Conservation (phyloP, 2,888 invertebrate species). For the Drosophila cracens region DNA sequence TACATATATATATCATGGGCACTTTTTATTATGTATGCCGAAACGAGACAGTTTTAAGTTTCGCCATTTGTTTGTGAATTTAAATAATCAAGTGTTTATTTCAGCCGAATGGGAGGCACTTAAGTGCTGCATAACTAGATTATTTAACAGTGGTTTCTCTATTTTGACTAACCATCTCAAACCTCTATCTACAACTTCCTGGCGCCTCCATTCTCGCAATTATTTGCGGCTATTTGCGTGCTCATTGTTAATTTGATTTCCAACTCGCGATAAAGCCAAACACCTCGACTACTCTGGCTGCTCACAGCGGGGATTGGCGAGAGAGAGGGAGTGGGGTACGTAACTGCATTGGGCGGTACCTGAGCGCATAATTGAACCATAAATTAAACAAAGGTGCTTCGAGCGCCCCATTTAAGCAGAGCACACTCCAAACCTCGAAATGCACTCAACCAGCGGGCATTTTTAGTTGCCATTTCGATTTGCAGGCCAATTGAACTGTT, state of each 20-base stretch:
- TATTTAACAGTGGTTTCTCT: slow-evolving; percentile 18
- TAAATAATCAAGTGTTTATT: slow-evolving; percentile 42
- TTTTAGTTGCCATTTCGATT: slow-evolving; percentile 38
- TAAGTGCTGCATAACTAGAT: slow-evolving; percentile 13
- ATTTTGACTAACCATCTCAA: not conserved
- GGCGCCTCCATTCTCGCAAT: slow-evolving; percentile 36
- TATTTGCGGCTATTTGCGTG: slow-evolving; percentile 74
- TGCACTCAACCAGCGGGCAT: slow-evolving; percentile 40
- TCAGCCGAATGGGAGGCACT: slow-evolving; percentile 2
- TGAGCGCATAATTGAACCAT: slow-evolving; percentile 74
- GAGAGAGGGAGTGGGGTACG: not conserved
- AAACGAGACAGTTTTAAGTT: slow-evolving; percentile 44
- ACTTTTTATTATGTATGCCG: slow-evolving; percentile 22
- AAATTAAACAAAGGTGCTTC: slow-evolving; percentile 61
- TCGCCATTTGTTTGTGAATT: slow-evolving; percentile 59
- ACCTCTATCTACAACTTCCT: slow-evolving; percentile 6
- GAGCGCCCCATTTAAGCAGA: slow-evolving; percentile 12
- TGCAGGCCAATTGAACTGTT: slow-evolving; percentile 58
- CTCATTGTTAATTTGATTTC: slow-evolving; percentile 76
- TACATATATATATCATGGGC: slow-evolving; percentile 63
- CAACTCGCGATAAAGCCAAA: slow-evolving; percentile 62
- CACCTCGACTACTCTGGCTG: slow-evolving; percentile 45
- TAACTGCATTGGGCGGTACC: slow-evolving; percentile 43
- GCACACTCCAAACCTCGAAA: slow-evolving; percentile 22
- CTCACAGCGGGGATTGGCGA: not conserved